Percentiles rank a stretch among this genome's conserved stretches.
phyloP scores from a whole-genome alignment of 2,113 vertebrate genomes.

The Martes martes region DNA sequence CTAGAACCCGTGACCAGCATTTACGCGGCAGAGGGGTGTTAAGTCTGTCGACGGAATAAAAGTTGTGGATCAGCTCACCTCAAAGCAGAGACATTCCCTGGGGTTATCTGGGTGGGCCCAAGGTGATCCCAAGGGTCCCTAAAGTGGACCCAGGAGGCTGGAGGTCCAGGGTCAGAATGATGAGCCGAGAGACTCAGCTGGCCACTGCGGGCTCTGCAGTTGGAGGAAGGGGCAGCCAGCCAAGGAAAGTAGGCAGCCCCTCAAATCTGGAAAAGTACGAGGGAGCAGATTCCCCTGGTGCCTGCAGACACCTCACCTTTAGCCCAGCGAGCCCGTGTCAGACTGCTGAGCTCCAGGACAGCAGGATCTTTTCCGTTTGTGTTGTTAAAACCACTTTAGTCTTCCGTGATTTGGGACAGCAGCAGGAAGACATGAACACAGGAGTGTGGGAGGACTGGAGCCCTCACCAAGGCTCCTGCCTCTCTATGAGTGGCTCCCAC shows the following conservation, averaged over 20 bases:
- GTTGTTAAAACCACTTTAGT: background rate
- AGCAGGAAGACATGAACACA: rapidly evolving
- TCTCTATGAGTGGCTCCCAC: background rate
- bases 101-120: background rate
- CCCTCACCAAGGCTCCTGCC: background rate
- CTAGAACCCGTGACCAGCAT: rapidly evolving
- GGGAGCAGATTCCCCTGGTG: background rate
- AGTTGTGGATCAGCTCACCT: background rate
- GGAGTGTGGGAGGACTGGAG: background rate
- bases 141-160: background rate
- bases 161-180: too few relatives aligned
- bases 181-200: rapidly evolving
- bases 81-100: rapidly evolving
- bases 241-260: background rate
- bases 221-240: background rate
- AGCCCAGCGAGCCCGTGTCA: rapidly evolving
- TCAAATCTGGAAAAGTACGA: background rate
- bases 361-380: rapidly evolving
- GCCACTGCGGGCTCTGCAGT: background rate
- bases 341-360: background rate
- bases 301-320: background rate
- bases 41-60: background rate
- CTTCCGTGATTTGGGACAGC: background rate
- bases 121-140: background rate
- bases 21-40: background rate